Conservation (phyloP, 1,140 invertebrate species). For the Pseudomyrmex concolor region DNA sequence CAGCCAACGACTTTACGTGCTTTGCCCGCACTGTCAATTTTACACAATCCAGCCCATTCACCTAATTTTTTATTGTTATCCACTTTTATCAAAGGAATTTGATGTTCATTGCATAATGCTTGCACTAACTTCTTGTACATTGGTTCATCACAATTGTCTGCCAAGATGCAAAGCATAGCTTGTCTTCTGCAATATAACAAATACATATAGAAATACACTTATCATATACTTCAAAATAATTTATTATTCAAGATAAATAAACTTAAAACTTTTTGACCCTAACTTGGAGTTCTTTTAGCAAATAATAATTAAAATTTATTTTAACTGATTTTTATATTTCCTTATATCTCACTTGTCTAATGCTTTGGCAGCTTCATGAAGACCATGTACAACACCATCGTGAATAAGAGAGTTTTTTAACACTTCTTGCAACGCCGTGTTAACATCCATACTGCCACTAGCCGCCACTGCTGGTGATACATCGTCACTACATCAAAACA, state of each 20-base stretch:
- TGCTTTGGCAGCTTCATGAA: constrained; percentile 98
- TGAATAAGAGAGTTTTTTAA: constrained; percentile 97
- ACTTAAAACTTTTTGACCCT: no score
- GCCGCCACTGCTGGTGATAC: constrained; percentile 86
- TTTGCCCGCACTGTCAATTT: constrained; percentile 99
- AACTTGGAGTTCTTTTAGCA: no score
- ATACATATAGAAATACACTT: not conserved
- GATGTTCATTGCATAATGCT: constrained; percentile 98
- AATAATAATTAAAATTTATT: no score
- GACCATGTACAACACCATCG: constrained; percentile 97
- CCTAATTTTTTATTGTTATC: constrained; percentile 99
- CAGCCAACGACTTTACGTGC: constrained; percentile 99
- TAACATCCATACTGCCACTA: constrained; percentile 95
- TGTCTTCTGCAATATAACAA: constrained; percentile 89
- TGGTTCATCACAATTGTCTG: constrained; percentile 99
- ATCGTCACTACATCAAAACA: constrained; percentile 86
- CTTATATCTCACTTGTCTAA: constrained; percentile 94
- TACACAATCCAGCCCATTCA: constrained; percentile 99
- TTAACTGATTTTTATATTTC: constrained; percentile 3
- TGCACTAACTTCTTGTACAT: constrained; percentile 99
- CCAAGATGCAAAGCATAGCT: constrained; percentile 97
- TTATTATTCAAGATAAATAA: no score
- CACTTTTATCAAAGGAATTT: constrained; percentile 98
- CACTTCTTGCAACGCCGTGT: constrained; percentile 98
- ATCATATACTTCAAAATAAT: no score